Evolutionary conservation across 2,888 invertebrate genomes (phyloP).

Genomic region (Tinea pellionella): DNA sequence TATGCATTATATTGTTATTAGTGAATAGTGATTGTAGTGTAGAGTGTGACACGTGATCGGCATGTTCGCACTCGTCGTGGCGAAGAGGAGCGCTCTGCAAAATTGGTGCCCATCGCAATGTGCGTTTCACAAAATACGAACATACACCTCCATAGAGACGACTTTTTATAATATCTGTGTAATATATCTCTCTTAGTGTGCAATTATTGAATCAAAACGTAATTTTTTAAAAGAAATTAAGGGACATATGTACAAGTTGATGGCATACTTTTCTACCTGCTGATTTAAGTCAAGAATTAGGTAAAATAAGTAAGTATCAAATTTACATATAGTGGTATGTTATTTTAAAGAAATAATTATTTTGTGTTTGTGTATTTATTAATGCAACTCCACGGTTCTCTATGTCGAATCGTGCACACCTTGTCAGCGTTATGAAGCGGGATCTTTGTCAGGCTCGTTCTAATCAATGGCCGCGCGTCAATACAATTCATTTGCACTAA

Average conservation of each 20-base stretch:
- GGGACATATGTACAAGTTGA: too few relatives aligned
- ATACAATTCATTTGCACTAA: neutral
- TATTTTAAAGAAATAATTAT: too few relatives aligned
- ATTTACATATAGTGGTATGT: too few relatives aligned
- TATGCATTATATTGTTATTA: neutral
- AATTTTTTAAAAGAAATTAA: too few relatives aligned
- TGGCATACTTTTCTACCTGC: too few relatives aligned
- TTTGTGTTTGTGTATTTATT: too few relatives aligned
- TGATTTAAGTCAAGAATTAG: too few relatives aligned
- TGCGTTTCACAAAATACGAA: neutral
- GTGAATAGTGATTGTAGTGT: neutral
- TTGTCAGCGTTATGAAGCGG: slow-evolving; percentile 1
- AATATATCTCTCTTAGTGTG: too few relatives aligned
- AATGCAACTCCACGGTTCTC: too few relatives aligned
- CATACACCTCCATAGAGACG: neutral
- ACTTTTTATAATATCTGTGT: neutral
- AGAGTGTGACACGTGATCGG: neutral
- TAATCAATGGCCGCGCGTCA: neutral
- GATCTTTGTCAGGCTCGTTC: slow-evolving; percentile 9
- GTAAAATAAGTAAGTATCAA: too few relatives aligned
- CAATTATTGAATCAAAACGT: too few relatives aligned
- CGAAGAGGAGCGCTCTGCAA: neutral
- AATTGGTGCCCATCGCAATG: neutral
- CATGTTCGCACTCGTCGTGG: neutral
- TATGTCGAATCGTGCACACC: too few relatives aligned